Evolutionary conservation across 2,797 vertebrate species (phyloP).

Genomic region (Trichosurus vulpecula): DNA sequence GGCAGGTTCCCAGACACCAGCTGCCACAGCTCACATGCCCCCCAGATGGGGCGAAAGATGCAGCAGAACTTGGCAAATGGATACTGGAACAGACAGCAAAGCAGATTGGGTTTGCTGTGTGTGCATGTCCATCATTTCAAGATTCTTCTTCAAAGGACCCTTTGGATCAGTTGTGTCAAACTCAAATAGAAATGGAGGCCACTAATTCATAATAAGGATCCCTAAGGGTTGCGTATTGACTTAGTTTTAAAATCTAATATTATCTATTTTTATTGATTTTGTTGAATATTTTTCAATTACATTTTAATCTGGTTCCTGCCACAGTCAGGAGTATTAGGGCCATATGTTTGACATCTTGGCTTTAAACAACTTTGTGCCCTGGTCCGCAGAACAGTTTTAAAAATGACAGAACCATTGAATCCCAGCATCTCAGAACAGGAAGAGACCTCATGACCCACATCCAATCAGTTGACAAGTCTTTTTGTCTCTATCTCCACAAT

Average conservation of each 20-base stretch:
- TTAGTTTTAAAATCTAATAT: neutral
- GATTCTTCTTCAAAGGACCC: neutral
- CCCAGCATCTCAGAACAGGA: neutral
- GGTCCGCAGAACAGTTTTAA: neutral
- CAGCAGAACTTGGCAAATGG: neutral
- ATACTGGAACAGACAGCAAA: neutral
- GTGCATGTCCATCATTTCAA: neutral
- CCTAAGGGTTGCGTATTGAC: neutral
- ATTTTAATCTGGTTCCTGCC: neutral
- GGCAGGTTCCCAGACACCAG: constrained; percentile 5
- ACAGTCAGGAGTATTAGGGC: neutral
- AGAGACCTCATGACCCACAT: neutral
- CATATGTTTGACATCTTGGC: neutral
- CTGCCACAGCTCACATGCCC: neutral
- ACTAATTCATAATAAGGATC: neutral
- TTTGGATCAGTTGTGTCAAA: neutral
- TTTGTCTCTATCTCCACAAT: neutral
- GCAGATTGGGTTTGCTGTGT: neutral
- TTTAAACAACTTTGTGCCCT: neutral
- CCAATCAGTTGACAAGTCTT: neutral
- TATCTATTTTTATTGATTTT: neutral
- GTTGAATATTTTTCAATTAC: neutral
- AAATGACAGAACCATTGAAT: neutral
- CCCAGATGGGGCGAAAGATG: constrained; percentile 2
- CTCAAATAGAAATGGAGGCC: neutral